Evolutionary conservation across 92 coral and sea anemone genomes (phyloP).

Genomic region (Bergia puertoricense): DNA sequence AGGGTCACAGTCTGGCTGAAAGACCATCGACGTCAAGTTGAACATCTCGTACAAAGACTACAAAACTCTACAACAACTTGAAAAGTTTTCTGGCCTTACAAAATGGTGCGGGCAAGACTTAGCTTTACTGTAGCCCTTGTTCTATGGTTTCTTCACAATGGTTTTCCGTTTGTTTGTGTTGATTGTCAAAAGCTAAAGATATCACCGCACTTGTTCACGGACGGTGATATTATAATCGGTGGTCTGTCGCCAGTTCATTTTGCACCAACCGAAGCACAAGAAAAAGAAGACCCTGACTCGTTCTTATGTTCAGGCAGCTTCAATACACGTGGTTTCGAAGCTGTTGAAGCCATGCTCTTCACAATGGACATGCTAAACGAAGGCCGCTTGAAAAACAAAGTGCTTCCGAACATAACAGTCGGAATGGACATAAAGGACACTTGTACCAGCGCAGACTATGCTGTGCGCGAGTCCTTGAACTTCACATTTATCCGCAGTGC

Average conservation of each 20-base stretch:
- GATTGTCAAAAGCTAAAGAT: conserved; percentile 18
- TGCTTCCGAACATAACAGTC: conserved; percentile 83
- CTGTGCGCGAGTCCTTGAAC: conserved; percentile 85
- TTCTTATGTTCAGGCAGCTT: conserved; percentile 70
- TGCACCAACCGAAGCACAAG: conserved; percentile 74
- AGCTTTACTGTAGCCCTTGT: not conserved
- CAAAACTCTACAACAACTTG: not conserved
- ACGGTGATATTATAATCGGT: conserved; percentile 84
- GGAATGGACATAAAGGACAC: conserved; percentile 92
- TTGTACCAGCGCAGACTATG: conserved; percentile 81
- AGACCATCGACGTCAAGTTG: not conserved
- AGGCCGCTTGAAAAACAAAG: conserved; percentile 66
- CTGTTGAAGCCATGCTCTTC: conserved; percentile 88
- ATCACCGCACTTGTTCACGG: conserved; percentile 53
- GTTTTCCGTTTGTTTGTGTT: not conserved
- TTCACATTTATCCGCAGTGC: conserved; percentile 82
- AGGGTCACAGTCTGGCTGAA: not conserved
- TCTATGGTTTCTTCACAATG: not conserved
- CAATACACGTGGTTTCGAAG: conserved; percentile 85
- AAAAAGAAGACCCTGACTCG: conserved; percentile 63
- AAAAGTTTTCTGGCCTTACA: not conserved
- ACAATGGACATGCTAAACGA: conserved; percentile 85
- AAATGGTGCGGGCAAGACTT: not conserved
- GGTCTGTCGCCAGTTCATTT: conserved; percentile 92
- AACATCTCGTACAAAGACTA: not conserved